Base-by-base conservation (phyloP, 2,888 invertebrate species). In the Ypsolopha scabrella region DNA sequence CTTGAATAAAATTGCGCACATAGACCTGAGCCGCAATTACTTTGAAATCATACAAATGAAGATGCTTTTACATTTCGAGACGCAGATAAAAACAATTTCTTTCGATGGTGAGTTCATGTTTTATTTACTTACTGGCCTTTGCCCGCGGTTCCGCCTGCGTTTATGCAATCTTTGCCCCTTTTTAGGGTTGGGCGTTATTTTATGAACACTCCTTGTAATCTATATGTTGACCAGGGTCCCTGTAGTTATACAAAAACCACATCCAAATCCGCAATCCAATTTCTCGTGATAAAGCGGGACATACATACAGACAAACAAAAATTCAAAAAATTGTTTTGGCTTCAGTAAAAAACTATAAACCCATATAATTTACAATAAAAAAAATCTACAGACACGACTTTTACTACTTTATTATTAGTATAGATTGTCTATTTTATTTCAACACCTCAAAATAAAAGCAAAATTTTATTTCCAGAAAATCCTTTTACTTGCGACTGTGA, bases 401-500 rank as follows among this genome's bases (percentile, higher is more conserved):
- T 14, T 24, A 6, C 44, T 33, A n/a, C 9, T n/a, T n/a, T 6
- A 38, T 38, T 6, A 6, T 38, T 38, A n/a, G n/a, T n/a, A n/a
- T n/a, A n/a, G 41, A 41, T 7, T 6, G n/a, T 41, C 41, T 11
- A n/a, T n/a, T 35, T n/a, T 7, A 45, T 35, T 45, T 10, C n/a
- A 33, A 11, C 46, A 33, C 7, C 10, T 9, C 39, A 39, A 38
- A 38, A 1, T 10, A 9, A 34, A n/a, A 10, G 34, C 11, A 49
- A n/a, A 7, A 14, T 51, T 13, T 50, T 36, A 43, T 47, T 47
- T 45, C n/a, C 89, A 94, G 96, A 94, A 70, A 97, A 97, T 80
- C 96, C 97, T 45, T 86, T 97, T 62, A 91, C 92, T 57, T 97
- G 97, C 78, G 93, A 92, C 68, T 97, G 97, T 75, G 94, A 96